Base-by-base conservation (phyloP, 2,888 invertebrate species). In the Protophormia terraenovae region DNA sequence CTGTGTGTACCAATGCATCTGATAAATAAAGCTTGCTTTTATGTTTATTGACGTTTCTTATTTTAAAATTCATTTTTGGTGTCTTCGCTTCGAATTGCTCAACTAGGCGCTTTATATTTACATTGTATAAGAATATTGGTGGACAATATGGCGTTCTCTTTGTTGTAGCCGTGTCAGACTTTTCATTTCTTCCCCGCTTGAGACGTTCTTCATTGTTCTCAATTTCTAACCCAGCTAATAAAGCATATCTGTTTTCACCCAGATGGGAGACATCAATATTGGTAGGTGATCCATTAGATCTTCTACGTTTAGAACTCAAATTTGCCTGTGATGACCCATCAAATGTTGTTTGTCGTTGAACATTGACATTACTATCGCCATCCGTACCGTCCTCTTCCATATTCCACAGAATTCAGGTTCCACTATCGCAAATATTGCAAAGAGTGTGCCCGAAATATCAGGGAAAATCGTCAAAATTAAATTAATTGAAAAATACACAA, bases 11-110 rank as follows among this genome's bases (percentile, higher is more conserved):
- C 22, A 22, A 22, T 19, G 12, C 53, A 53, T 22, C 53, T n/a
- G n/a, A n/a, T n/a, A 66, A 29, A 47, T 66, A 66, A 24, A 66
- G 66, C 16, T 66, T 66, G 47, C 29, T 47, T 66, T 66, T 66
- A 27, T 24, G 6, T 38, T 66, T 66, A 24, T 24, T 66, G 5
- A 45, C 64, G 16, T 66, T 45, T 66, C n/a, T 66, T 22, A 66
- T 66, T 66, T 41, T 41, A 27, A 66, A 66, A 41, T 41, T 41
- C 24, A 66, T 41, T 41, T 66, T 66, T 35, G 64, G 64, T 19
- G 27, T 47, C 29, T 47, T 47, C 27, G 27, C 24, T 29, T 38
- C 22, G 1, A 66, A 29, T 29, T 66, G 66, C 16, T 66, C 47
- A n/a, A 66, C 47, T n/a, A 66, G 10, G 16, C 22, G 41, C 24